phyloP scores from a whole-genome alignment of 1,140 invertebrate species.

The Sinella curviseta region DNA sequence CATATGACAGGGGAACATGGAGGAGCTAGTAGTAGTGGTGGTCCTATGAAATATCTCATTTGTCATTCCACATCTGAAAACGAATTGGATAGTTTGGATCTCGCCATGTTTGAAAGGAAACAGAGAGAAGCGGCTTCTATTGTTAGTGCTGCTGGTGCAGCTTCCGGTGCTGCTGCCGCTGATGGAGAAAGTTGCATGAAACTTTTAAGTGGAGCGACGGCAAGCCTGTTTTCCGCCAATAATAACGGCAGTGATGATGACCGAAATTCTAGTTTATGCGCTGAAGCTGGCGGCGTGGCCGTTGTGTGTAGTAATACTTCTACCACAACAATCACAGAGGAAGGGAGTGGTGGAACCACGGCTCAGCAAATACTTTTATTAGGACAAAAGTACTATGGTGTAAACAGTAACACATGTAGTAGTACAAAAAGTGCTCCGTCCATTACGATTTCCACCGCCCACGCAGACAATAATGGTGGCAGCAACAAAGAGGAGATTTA shows the following conservation, averaged over 20 bases:
- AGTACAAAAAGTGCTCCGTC: background rate
- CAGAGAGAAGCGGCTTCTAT: background rate
- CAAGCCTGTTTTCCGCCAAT: background rate
- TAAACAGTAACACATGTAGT: background rate
- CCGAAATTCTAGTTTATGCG: constrained; percentile 11
- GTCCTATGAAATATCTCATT: constrained; percentile 15
- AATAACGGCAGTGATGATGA: background rate
- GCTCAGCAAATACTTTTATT: background rate
- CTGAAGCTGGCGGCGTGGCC: background rate
- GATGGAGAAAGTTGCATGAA: constrained; percentile 6
- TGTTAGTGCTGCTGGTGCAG: background rate
- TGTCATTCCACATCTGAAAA: constrained; percentile 41
- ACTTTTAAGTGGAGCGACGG: background rate
- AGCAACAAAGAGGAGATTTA: constrained; percentile 24
- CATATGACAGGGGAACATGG: constrained; percentile 29
- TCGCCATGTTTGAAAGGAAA: constrained; percentile 49
- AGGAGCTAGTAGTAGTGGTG: background rate
- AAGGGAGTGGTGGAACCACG: background rate
- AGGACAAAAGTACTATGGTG: background rate
- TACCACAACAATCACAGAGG: background rate
- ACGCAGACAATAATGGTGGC: background rate
- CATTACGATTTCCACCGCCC: background rate
- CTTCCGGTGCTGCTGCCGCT: background rate
- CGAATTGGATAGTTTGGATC: constrained; percentile 50
- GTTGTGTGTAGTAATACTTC: background rate